phyloP scores from a whole-genome alignment of 2,888 invertebrate species.

The Melieria picta region DNA sequence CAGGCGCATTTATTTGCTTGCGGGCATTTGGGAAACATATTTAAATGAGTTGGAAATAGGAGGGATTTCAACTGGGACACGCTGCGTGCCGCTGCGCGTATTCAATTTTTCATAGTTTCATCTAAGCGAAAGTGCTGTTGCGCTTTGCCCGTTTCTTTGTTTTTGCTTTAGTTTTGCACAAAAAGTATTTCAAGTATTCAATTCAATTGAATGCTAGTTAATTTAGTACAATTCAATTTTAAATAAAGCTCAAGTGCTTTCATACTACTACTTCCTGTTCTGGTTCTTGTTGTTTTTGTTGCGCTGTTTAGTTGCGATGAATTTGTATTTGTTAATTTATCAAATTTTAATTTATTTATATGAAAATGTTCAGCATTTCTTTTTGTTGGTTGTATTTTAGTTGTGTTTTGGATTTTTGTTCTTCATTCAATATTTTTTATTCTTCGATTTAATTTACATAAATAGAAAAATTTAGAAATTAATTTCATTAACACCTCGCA shows the following conservation, averaged over 20 bases:
- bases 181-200: no score
- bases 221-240: not conserved
- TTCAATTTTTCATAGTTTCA: not conserved
- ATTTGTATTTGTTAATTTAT: no score
- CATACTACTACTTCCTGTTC: not conserved
- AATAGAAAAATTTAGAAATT: constrained; percentile 7
- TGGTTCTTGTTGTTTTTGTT: not conserved
- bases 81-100: not conserved
- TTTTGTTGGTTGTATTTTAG: not conserved
- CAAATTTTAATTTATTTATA: not conserved
- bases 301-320: no score
- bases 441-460: not conserved
- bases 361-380: not conserved
- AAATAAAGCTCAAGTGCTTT: constrained; percentile 5
- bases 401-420: not conserved
- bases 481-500: constrained; percentile 1
- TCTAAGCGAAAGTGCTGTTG: not conserved
- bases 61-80: no score
- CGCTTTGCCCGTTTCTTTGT: no score
- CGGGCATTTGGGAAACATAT: no score
- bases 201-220: no score
- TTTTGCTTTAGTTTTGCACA: no score
- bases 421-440: not conserved
- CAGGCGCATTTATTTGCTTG: no score
- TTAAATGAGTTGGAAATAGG: no score